Evolutionary conservation across 2,797 vertebrate genomes (phyloP), one percentile per base, ranked within the genome.

Genomic region (Natrix natrix): DNA sequence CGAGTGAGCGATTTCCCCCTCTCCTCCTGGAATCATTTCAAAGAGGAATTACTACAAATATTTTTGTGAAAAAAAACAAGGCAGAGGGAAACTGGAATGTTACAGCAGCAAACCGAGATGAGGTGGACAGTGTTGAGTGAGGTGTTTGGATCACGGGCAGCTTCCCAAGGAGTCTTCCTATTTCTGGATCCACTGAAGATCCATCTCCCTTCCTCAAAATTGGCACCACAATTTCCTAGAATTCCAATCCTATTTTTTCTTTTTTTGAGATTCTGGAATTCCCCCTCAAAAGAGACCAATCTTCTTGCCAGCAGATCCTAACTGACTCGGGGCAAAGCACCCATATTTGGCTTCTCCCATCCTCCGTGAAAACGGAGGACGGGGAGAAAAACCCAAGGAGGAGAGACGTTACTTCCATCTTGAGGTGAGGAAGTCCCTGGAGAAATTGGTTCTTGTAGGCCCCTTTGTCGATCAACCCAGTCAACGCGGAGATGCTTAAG

Each of bases 21-120:
- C 17, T 48, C 74, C 20, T 83, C 24, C 83, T 93, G 90, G 88
- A 8, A 48, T 78, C 4, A 5, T 78, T 74, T 93, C 88, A 74
- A 90, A 87, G 91, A 96, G 92, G 87, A 93, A 87, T 16, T 48
- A 78, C 4, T n/a, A 28, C 48, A 3, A 86, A 91, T 90, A 91
- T 60, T 10, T 56, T 14, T 16, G 3, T 74, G 91, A 43, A 90
- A 86, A 90, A 32, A 89, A 83, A 87, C 13, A 5, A 57, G 89
- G 86, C 83, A 52, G 78, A 8, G 1, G n/a, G 28, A 69, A 89
- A 89, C 92, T 0, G 0, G 94, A 93, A 87, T 37, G 94, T 4
- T 5, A 13, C 5, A 87, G 69, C 92, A 86, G 91, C 13, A 26
- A 14, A 4, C 14, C 4, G 0, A 16, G 5, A 14, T 3, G 37